Percentiles rank a stretch among this genome's conserved stretches.
These are phyloP conservation scores for Bradynema listronoti DNA, from an alignment of 1,140 invertebrate species.

Conservation along the genomic window DNA sequence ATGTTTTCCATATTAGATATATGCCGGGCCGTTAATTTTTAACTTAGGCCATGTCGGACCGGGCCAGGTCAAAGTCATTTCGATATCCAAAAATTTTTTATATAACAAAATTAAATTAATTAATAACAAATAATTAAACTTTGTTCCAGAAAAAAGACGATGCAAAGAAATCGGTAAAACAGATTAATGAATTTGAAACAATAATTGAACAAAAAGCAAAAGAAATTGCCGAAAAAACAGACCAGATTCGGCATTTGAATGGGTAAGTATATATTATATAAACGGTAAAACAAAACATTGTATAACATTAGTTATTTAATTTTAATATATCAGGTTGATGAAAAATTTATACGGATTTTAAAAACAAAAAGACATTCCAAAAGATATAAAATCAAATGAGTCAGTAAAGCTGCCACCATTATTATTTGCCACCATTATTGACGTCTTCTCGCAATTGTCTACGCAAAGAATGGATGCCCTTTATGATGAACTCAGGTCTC, in stretches of 20 bases:
- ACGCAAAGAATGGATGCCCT: too few species aligned
- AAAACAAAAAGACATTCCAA: not conserved
- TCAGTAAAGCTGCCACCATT: not conserved
- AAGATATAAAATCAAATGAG: not conserved
- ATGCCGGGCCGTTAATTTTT: too few species aligned
- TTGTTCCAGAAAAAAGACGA: slow-evolving; percentile 23
- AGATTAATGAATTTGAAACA: not conserved
- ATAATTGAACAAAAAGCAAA: slow-evolving; percentile 7
- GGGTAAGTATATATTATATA: not conserved
- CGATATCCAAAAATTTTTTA: too few species aligned
- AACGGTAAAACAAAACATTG: not conserved
- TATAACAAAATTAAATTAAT: too few species aligned
- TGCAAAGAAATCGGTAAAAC: slow-evolving; percentile 1
- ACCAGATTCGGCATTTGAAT: slow-evolving; percentile 3
- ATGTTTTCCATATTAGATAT: too few species aligned
- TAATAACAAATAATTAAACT: slow-evolving; percentile 6
- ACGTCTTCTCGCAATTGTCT: too few species aligned
- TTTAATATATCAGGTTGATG: not conserved
- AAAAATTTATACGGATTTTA: not conserved
- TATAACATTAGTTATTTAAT: not conserved
- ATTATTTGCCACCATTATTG: not conserved
- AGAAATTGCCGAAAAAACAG: slow-evolving; percentile 14
- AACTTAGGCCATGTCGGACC: too few species aligned
- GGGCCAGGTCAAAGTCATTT: too few species aligned
- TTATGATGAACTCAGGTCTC: too few species aligned